These are phyloP conservation scores for Syngnathus scovelli DNA, from an alignment of 2,113 vertebrate species.

Conservation along the genomic window DNA sequence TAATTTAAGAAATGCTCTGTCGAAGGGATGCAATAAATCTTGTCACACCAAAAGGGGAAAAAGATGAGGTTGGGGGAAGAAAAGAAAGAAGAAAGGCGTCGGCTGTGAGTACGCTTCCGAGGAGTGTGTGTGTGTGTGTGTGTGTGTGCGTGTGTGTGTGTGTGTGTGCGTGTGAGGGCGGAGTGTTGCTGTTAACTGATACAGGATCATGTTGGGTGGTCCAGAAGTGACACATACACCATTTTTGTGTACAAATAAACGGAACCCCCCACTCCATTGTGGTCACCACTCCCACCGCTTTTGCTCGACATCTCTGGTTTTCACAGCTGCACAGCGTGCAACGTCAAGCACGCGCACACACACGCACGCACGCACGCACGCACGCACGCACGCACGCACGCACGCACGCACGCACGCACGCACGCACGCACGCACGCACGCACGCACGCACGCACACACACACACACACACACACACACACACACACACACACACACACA, in stretches of 20 bases:
- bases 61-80: conserved; percentile 12
- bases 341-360: conserved; percentile 30
- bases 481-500: conserved; percentile 25
- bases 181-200: conserved; percentile 63
- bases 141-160: conserved; percentile 22
- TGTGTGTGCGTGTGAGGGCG: conserved; percentile 35
- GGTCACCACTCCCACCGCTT: conserved; percentile 61
- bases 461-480: conserved; percentile 16
- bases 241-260: conserved; percentile 80
- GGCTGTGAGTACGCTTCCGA: conserved; percentile 39
- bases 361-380: background rate
- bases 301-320: conserved; percentile 48
- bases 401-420: background rate
- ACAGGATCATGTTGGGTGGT: conserved; percentile 76
- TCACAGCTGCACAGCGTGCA: conserved; percentile 50
- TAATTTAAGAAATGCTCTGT: conserved; percentile 72
- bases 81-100: conserved; percentile 44
- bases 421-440: conserved; percentile 13
- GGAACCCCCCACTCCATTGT: conserved; percentile 66
- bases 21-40: conserved; percentile 73
- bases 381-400: background rate
- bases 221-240: conserved; percentile 60
- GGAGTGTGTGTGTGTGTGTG: conserved; percentile 26
- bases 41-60: conserved; percentile 51
- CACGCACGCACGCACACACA: conserved; percentile 14